Base-by-base conservation (phyloP, 2,797 vertebrate species). In the Oreochromis mossambicus region DNA sequence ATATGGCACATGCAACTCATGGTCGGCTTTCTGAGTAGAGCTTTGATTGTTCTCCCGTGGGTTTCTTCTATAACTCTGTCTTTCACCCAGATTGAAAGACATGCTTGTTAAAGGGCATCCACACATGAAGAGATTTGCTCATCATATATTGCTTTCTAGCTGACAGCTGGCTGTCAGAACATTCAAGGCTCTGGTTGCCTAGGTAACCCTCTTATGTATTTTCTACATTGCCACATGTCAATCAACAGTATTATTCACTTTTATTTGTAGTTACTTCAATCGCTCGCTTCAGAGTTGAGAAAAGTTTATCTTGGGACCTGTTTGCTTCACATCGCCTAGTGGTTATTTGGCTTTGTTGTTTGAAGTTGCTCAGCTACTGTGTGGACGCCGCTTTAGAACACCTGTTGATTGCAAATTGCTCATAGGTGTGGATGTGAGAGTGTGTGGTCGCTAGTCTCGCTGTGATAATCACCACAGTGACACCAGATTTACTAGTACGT, bases 291-390 rank as follows among this genome's bases (percentile, higher is more conserved):
- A 6, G 7, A 46, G 14, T 26, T 43, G 13, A 46, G 38, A 43
- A 43, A 41, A 68, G 13, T 46, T 70, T 46, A 9, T 43, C 3
- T 43, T 14, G n/a, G 63, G 36, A 68, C 63, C 61, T 68, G 63
- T 24, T 43, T 6, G n/a, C 21, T 24, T 43, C 63, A 68, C 19
- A 13, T 66, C 4, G 7, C 2, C n/a, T 15, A 24, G n/a, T 68
- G 36, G 1, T 70, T 70, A 43, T 26, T 26, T 26, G 1, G 1
- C 21, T 21, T 7, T 4, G 2, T 46, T 17, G 21, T 4, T 0
- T 29, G 24, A 29, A 26, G 17, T 11, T 46, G 21, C 66, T 29
- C 41, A 17, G 5, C 66, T 70, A 41, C 14, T 46, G 21, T 70
- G 66, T 17, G 38, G 21, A 17, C 0, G 3, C 2, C 0, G 1